phyloP scores from a whole-genome alignment of 2,797 vertebrate genomes.

The Cyprinella venusta region DNA sequence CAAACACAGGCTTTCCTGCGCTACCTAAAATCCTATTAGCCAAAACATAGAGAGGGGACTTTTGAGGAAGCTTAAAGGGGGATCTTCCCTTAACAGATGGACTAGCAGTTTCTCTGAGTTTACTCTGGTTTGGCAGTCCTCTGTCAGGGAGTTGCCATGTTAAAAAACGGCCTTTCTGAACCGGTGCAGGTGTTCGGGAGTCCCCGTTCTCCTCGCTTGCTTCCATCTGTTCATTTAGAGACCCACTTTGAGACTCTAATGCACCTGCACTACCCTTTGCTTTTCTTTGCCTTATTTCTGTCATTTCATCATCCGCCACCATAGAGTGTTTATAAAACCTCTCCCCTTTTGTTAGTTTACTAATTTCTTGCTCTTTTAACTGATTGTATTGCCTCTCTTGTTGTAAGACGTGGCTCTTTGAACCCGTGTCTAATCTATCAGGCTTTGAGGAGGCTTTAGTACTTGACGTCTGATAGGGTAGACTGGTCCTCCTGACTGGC shows the following conservation, averaged over 20 bases:
- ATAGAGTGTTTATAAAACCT: constrained; percentile 60
- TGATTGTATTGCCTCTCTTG: constrained; percentile 38
- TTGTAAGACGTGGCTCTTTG: constrained; percentile 51
- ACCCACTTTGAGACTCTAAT: constrained; percentile 42
- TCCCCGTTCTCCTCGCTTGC: fast-evolving
- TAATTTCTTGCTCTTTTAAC: constrained; percentile 48
- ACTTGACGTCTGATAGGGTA: constrained; percentile 66
- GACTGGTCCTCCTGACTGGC: constrained; percentile 64
- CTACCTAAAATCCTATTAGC: constrained; percentile 77
- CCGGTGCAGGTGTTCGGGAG: neutral
- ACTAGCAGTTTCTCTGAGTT: constrained; percentile 29
- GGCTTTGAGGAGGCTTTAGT: constrained; percentile 62
- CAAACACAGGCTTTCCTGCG: constrained; percentile 60
- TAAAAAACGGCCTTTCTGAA: constrained; percentile 73
- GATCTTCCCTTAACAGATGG: constrained; percentile 65
- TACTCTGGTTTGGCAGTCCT: constrained; percentile 53
- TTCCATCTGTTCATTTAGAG: constrained; percentile 31
- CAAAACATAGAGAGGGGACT: constrained; percentile 76
- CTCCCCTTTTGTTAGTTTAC: constrained; percentile 58
- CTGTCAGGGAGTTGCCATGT: constrained; percentile 78
- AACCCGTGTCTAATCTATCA: constrained; percentile 15
- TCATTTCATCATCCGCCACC: constrained; percentile 61
- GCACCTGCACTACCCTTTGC: constrained; percentile 19
- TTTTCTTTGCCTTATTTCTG: constrained; percentile 57
- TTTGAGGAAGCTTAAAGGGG: constrained; percentile 74